Evolutionary conservation across 2,113 vertebrate species (phyloP).

Genomic region (Neogale vison): DNA sequence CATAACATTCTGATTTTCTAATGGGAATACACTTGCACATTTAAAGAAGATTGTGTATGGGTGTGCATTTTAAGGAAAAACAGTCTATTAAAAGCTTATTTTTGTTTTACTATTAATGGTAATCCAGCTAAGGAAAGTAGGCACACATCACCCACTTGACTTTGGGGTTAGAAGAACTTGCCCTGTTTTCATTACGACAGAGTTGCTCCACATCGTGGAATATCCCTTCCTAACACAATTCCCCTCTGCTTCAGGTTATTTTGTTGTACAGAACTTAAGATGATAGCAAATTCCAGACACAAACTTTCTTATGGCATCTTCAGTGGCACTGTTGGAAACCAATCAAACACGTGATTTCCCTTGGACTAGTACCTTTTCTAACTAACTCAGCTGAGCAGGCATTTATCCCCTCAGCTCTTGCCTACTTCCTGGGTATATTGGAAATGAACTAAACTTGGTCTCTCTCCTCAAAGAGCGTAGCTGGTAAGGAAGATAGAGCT

Average conservation of each 20-base stretch:
- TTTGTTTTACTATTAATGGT: conserved; percentile 45
- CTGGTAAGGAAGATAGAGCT: background rate
- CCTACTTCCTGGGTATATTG: background rate
- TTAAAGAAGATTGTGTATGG: background rate
- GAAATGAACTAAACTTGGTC: conserved; percentile 1
- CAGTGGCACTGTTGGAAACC: background rate
- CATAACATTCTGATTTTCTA: conserved; percentile 46
- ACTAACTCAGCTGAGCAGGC: background rate
- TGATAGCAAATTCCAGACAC: background rate
- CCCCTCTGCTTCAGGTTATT: background rate
- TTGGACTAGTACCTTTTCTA: conserved; percentile 13
- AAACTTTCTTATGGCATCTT: background rate
- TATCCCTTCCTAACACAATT: background rate
- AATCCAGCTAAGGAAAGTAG: background rate
- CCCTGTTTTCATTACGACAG: background rate
- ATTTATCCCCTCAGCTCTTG: background rate
- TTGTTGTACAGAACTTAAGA: background rate
- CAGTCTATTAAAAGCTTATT: conserved; percentile 41
- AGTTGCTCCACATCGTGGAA: background rate
- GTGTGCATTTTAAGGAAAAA: conserved; percentile 47
- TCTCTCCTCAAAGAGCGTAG: background rate
- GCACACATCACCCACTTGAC: background rate
- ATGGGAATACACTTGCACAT: background rate
- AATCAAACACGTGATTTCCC: background rate
- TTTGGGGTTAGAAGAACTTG: conserved; percentile 21